These are phyloP conservation scores for Phrynocephalus vlangalii DNA, from an alignment of 2,797 vertebrate species.

Conservation along the genomic window DNA sequence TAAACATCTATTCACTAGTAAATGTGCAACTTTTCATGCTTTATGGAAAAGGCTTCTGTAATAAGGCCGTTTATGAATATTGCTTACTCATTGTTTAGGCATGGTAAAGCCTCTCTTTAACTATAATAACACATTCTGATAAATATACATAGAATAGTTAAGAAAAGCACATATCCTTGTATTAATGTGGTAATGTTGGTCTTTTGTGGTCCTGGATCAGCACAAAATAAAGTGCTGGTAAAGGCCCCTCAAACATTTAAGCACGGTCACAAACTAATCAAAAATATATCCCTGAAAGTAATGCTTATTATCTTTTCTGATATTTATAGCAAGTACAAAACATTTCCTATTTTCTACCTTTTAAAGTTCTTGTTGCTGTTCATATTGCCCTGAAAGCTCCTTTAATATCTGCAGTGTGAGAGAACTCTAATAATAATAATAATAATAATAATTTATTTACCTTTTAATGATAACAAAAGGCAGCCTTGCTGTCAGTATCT, in stretches of 20 bases:
- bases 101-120: too few relatives aligned
- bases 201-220: background rate
- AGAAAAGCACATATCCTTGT: background rate
- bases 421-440: background rate
- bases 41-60: too few relatives aligned
- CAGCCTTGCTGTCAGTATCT: background rate
- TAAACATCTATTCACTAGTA: too few relatives aligned
- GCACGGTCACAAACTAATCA: background rate
- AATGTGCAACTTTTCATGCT: too few relatives aligned
- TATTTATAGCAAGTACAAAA: background rate
- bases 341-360: background rate
- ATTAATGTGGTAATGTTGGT: background rate
- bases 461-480: background rate
- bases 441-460: background rate
- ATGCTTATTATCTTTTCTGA: background rate
- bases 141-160: background rate
- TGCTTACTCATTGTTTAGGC: too few relatives aligned
- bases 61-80: too few relatives aligned
- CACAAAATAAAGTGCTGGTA: background rate
- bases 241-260: background rate
- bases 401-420: background rate
- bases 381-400: background rate
- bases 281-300: background rate
- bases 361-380: background rate
- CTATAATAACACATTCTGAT: too few relatives aligned